Evolutionary conservation across 2,113 vertebrate species (phyloP).

Genomic region (Falco punctatus): DNA sequence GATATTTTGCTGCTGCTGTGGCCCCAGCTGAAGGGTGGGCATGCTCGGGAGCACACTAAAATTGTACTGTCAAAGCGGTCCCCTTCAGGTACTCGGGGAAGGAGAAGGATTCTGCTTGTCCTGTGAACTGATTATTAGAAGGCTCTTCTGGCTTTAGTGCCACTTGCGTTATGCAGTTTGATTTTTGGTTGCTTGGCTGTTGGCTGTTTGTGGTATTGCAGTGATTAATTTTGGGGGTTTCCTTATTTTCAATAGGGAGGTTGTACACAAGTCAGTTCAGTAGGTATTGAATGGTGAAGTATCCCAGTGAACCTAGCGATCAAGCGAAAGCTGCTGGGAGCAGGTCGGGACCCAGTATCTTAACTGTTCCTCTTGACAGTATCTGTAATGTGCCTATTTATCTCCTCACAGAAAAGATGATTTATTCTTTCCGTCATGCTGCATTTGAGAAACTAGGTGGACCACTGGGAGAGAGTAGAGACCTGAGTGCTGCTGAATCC

Average conservation of each 20-base stretch:
- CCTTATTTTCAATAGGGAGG: background rate
- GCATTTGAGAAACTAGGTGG: background rate
- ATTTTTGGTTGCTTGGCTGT: background rate
- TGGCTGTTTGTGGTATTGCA: background rate
- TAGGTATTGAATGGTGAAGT: background rate
- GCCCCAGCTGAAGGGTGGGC: background rate
- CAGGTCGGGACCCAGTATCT: accelerated
- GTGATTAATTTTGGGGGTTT: background rate
- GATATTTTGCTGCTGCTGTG: background rate
- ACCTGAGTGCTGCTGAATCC: background rate
- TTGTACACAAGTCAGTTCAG: accelerated
- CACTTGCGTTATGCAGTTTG: background rate
- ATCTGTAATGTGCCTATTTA: background rate
- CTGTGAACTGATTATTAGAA: background rate
- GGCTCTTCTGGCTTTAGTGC: background rate
- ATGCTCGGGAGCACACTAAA: background rate
- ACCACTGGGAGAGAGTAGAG: background rate
- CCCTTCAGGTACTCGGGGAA: background rate
- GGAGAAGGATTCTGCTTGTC: background rate
- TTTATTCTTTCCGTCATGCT: background rate
- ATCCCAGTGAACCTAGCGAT: background rate
- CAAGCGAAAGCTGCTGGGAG: background rate
- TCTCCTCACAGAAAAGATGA: background rate
- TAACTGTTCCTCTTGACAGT: background rate
- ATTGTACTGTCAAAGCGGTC: accelerated